A percentile compares a stretch with the other conserved stretches of the same genome.
Conservation (phyloP, 2,888 invertebrate species). For the Drosophila borealis region DNA sequence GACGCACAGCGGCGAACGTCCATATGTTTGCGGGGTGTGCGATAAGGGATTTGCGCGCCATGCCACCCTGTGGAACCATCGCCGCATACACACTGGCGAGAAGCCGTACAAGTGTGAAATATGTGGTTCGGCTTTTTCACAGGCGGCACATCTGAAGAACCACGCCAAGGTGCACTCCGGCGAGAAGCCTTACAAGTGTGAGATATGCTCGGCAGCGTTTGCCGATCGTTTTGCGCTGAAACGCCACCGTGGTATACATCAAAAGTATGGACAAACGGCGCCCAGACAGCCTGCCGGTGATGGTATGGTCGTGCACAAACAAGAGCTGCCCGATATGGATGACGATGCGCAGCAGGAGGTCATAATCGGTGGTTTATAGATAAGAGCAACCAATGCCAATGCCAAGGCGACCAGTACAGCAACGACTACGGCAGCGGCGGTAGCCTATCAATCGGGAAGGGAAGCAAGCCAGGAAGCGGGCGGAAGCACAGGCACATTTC, state of each 20-base stretch:
- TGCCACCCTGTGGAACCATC: constrained; percentile 95
- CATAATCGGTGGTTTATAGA: constrained; percentile 84
- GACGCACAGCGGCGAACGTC: constrained; percentile 94
- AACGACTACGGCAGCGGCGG: constrained; percentile 43
- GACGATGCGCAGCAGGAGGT: constrained; percentile 85
- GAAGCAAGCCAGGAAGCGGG: constrained; percentile 11
- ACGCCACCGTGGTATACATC: constrained; percentile 94
- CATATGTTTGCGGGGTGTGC: constrained; percentile 95
- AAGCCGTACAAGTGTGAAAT: constrained; percentile 90
- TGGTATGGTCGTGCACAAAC: constrained; percentile 83
- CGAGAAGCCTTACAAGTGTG: constrained; percentile 93
- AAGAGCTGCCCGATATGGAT: constrained; percentile 84
- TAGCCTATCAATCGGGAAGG: constrained; percentile 37
- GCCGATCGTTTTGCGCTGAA: constrained; percentile 94
- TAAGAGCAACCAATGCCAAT: constrained; percentile 71
- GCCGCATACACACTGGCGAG: constrained; percentile 93
- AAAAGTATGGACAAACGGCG: constrained; percentile 89
- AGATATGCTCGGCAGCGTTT: constrained; percentile 94
- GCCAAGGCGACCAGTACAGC: constrained; percentile 49
- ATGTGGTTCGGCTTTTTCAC: constrained; percentile 95
- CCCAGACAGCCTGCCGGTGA: constrained; percentile 85
- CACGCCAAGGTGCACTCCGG: constrained; percentile 94
- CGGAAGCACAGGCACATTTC: constrained; percentile 21
- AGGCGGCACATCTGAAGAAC: constrained; percentile 94
- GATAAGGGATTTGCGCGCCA: constrained; percentile 95